Evolutionary conservation across 1,140 invertebrate species (phyloP), one percentile per base, ranked within the genome.

Genomic region (Eulimnadia texana): DNA sequence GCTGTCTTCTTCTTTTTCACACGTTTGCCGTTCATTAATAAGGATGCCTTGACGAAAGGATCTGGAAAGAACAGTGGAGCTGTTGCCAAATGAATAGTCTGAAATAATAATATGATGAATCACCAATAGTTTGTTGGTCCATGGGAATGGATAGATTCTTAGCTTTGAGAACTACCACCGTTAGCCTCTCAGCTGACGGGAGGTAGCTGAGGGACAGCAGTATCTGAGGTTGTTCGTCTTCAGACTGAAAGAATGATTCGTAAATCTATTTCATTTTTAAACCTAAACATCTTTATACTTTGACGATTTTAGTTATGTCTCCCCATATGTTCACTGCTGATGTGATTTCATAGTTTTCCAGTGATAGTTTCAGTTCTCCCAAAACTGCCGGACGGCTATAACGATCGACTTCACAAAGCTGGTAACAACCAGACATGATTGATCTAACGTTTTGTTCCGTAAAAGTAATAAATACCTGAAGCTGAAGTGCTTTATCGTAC

Each of bases 1-100:
- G 88, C 87, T 0, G 90, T 92, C 74, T 92, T 93, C 69, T 91
- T 93, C 79, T 94, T 94, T 74, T 95, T 96, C 19, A 84, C 79
- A 59, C 81, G 78, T 68, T 85, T 88, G 23, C 88, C 88, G 66
- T 89, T 90, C 61, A 88, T 85, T 50, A 93, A 76, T 13, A 93
- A 73, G 72, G 88, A 91, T 33, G 93, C 86, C 77, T 95, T 95
- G 1, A 93, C 90, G 70, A 88, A 93, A 3, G 91, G 88, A 79
- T 93, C 90, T 78, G 33, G 6, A 6, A 42, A 42, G 16, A n/a
- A n/a, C n/a, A n/a, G n/a, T n/a, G n/a, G 33, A 42, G 33, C 16
- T 42, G 33, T 42, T 9, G 16, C 33, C 6, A 42, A 9, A 6
- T 9, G 6, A 42, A 42, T 42, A 42, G 16, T 42, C 6, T 9